phyloP scores from a whole-genome alignment of 2,888 invertebrate species.

The Caenorhabditis macrosperma region DNA sequence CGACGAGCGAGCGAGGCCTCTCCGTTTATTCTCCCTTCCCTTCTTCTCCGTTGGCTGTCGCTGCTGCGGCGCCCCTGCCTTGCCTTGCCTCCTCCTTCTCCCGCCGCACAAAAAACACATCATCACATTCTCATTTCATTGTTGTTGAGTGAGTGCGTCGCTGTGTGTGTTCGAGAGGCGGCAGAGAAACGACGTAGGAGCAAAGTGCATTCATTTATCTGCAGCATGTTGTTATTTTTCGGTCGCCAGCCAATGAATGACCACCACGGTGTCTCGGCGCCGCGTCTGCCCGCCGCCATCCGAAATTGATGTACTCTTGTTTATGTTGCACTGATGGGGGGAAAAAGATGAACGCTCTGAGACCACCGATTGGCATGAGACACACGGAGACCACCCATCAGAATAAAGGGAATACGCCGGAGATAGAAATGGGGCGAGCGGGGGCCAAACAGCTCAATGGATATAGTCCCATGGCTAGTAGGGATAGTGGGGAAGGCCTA shows the following conservation, averaged over 20 bases:
- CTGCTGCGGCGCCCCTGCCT: slow-evolving; percentile 7
- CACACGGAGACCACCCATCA: slow-evolving; percentile 9
- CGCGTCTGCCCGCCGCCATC: slow-evolving; percentile 2
- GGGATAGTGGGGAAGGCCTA: too few species aligned
- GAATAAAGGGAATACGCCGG: neutral
- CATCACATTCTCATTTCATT: slow-evolving; percentile 55
- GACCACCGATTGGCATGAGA: slow-evolving; percentile 11
- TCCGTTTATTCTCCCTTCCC: slow-evolving; percentile 25
- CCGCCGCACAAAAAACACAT: slow-evolving; percentile 52
- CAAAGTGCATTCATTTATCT: slow-evolving; percentile 60
- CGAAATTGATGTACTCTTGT: slow-evolving; percentile 27
- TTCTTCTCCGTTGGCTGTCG: slow-evolving; percentile 2
- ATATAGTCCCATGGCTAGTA: neutral
- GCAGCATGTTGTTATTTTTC: slow-evolving; percentile 46
- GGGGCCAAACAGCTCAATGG: neutral
- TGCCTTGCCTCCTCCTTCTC: slow-evolving; percentile 21
- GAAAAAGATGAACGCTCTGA: slow-evolving; percentile 14
- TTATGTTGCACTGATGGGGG: slow-evolving; percentile 28
- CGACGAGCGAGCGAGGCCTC: neutral
- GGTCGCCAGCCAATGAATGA: slow-evolving; percentile 15
- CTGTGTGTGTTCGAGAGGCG: slow-evolving; percentile 23
- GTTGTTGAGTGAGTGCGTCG: slow-evolving; percentile 24
- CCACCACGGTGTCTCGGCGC: slow-evolving; percentile 19
- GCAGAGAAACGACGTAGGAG: slow-evolving; percentile 26
- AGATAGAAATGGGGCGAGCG: neutral